Conservation (phyloP, 1,140 invertebrate species). For the Drosophila paulistorum region DNA sequence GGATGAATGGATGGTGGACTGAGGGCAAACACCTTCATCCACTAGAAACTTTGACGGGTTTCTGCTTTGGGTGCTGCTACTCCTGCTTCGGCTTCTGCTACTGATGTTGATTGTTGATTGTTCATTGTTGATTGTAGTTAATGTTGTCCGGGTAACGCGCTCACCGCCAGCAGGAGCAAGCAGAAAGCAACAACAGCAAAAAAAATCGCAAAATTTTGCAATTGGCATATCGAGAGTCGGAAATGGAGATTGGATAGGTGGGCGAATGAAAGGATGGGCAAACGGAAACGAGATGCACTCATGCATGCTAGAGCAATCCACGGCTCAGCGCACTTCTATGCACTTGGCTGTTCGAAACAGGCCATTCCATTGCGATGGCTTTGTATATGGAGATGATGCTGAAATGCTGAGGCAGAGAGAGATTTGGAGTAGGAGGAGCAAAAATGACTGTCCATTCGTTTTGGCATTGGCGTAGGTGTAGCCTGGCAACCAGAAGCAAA, state of each 20-base stretch:
- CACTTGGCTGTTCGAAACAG: conserved; percentile 30
- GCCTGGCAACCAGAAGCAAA: background rate
- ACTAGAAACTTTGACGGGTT: conserved; percentile 33
- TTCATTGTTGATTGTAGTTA: conserved; percentile 30
- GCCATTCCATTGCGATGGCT: conserved; percentile 2
- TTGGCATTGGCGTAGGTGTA: background rate
- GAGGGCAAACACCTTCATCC: conserved; percentile 34
- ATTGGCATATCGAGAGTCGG: conserved; percentile 74
- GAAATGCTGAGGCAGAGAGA: background rate
- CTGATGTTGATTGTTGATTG: conserved; percentile 29
- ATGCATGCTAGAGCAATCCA: conserved; percentile 62
- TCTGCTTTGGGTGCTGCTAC: conserved; percentile 27
- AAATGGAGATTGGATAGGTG: background rate
- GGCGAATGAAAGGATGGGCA: too few relatives aligned
- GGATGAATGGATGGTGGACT: background rate
- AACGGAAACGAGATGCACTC: conserved; percentile 56
- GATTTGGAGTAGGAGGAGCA: background rate
- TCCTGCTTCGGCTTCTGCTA: conserved; percentile 7
- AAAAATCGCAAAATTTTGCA: conserved; percentile 60
- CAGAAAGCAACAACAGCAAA: conserved; percentile 19
- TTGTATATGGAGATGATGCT: background rate
- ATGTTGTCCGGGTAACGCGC: conserved; percentile 62
- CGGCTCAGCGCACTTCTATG: conserved; percentile 60
- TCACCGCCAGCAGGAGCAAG: background rate
- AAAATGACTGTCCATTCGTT: conserved; percentile 2